phyloP scores from a whole-genome alignment of 2,888 invertebrate species.

The Sarcophaga caerulescens region DNA sequence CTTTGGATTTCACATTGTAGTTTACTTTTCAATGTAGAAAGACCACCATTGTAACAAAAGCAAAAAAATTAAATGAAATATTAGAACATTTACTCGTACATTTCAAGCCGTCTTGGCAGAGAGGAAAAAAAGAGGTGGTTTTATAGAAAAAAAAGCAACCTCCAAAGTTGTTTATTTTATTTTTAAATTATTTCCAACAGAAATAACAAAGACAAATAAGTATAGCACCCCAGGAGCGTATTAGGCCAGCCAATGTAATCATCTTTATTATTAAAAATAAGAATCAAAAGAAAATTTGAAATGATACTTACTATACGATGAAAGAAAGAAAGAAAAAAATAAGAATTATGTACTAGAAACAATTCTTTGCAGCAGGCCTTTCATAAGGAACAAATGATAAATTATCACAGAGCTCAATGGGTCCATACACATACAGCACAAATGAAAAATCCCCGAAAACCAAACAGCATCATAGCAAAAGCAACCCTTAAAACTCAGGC shows the following conservation, averaged over 20 bases:
- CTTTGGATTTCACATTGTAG: neutral
- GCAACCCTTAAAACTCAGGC: conserved; percentile 57
- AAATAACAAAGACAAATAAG: conserved; percentile 27
- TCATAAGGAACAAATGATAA: conserved; percentile 73
- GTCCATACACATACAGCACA: conserved; percentile 30
- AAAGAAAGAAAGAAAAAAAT: conserved; percentile 17
- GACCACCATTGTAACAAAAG: conserved; percentile 48
- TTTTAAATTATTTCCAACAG: conserved; percentile 43
- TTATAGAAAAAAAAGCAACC: conserved; percentile 20
- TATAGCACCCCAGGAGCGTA: conserved; percentile 77
- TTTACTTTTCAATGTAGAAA: conserved; percentile 1
- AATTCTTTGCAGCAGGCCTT: conserved; percentile 61
- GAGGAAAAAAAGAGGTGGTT: conserved; percentile 54
- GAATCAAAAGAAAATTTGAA: conserved; percentile 27
- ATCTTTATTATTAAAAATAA: conserved; percentile 70
- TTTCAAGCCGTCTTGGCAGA: neutral
- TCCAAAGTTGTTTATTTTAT: conserved; percentile 52
- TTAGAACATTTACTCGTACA: neutral
- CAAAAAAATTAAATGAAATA: conserved; percentile 11
- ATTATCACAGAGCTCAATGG: conserved; percentile 73
- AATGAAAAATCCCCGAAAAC: conserved; percentile 27
- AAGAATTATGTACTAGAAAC: conserved; percentile 20
- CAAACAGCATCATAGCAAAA: conserved; percentile 23
- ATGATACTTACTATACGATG: neutral
- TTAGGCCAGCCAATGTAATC: conserved; percentile 63